Percentiles rank a stretch among this genome's conserved stretches.
phyloP scores from a whole-genome alignment of 1,140 invertebrate species.

The Danaus plexippus region DNA sequence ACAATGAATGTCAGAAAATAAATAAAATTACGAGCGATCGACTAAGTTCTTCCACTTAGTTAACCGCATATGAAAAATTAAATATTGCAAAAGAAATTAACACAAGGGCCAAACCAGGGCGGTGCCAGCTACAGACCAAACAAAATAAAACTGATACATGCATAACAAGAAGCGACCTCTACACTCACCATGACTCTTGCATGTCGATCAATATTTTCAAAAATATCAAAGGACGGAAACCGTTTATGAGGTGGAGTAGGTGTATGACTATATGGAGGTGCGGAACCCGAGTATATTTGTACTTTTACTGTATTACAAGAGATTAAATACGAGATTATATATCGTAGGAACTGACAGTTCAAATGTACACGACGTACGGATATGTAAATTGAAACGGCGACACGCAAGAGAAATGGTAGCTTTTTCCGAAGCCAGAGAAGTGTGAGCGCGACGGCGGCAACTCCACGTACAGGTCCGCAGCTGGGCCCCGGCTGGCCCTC shows the following conservation, averaged over 20 bases:
- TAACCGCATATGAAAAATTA: conserved; percentile 34
- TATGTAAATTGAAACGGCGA: conserved; percentile 69
- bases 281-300: conserved; percentile 10
- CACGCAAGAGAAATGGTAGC: conserved; percentile 71
- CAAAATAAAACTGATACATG: conserved; percentile 56
- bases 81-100: conserved; percentile 41
- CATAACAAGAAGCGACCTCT: conserved; percentile 55
- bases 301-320: conserved; percentile 8
- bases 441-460: conserved; percentile 63
- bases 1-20: conserved; percentile 9
- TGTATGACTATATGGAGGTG: conserved; percentile 4
- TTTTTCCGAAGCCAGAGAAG: conserved; percentile 66
- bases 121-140: conserved; percentile 69
- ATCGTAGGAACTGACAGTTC: conserved; percentile 26
- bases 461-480: conserved; percentile 60
- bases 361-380: conserved; percentile 64
- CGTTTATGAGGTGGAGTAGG: conserved; percentile 7
- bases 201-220: conserved; percentile 14
- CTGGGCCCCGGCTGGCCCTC: conserved; percentile 64
- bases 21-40: conserved; percentile 18
- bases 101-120: conserved; percentile 68
- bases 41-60: conserved; percentile 5
- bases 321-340: conserved; percentile 5
- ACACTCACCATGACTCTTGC: conserved; percentile 46
- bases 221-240: conserved; percentile 21